Percentiles rank a stretch among this genome's conserved stretches.
These are phyloP conservation scores for Podarcis raffonei DNA, from an alignment of 2,113 vertebrate genomes.

Conservation along the genomic window DNA sequence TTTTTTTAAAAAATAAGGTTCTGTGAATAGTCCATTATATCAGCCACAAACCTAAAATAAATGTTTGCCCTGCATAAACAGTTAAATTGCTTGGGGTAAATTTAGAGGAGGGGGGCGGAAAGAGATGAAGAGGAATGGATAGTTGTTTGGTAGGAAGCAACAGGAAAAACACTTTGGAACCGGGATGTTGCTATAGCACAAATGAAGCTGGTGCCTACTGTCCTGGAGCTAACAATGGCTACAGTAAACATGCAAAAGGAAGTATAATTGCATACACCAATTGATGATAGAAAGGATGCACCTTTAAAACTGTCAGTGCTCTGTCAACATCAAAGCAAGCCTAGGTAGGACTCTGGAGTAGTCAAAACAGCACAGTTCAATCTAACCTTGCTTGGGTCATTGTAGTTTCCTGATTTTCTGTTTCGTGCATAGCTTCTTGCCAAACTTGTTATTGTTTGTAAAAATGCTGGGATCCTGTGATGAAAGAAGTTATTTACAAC, in stretches of 20 bases:
- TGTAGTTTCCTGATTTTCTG: not conserved
- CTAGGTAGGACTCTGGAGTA: not conserved
- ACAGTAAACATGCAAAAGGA: not conserved
- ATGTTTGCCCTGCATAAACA: not conserved
- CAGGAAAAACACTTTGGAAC: not conserved
- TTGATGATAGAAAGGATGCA: constrained; percentile 2
- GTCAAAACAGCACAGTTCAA: not conserved
- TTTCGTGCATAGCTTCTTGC: not conserved
- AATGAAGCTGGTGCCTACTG: not conserved
- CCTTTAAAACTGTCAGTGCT: not conserved
- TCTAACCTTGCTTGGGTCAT: not conserved
- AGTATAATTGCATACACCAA: not conserved
- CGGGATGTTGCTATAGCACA: not conserved
- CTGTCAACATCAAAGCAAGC: not conserved
- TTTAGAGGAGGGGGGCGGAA: not conserved
- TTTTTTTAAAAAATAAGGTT: not conserved
- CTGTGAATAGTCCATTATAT: not conserved
- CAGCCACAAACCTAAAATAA: not conserved
- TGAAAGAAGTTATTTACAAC: not conserved
- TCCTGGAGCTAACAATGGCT: not conserved
- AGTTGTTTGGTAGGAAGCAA: not conserved
- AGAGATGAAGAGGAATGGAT: not conserved
- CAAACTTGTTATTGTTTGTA: not conserved
- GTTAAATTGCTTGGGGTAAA: not conserved
- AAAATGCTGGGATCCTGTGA: not conserved